Base-by-base conservation (phyloP, 2,888 invertebrate genomes). In the Syrphus vitripennis region DNA sequence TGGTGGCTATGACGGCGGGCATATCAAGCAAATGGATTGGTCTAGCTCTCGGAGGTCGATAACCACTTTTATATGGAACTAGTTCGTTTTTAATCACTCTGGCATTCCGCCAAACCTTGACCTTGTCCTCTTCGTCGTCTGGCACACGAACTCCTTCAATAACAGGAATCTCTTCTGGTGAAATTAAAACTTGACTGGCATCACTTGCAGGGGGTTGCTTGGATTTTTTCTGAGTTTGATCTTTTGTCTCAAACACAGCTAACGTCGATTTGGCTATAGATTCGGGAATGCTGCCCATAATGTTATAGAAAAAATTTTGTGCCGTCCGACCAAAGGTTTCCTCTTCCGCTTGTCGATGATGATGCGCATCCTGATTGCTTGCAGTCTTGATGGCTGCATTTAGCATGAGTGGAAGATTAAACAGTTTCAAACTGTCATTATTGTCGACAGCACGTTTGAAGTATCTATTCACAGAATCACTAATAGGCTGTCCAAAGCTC, bases 31-130 rank as follows among this genome's bases (percentile, higher is more conserved):
- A 55, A 16, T 82, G 77, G 5, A 86, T 82, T 24, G 86, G 86
- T 37, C 86, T 67, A 19, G 82, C 94, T 87, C 94, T 94, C 1
- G 95, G 94, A 63, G 95, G 95, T 83, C 94, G 94, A 88, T 95
- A 95, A 6, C 95, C 95, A 89, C 95, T 94, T 61, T 95, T 95
- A 89, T 96, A 96, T 19, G 96, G 96, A 57, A 96, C 93, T 65
- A 97, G 92, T 91, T 96, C 95, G 72, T 97, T 96, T 90, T 97
- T 97, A 57, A 97, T 96, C 14, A 97, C 97, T 87, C 97, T 94
- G 0, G 97, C 97, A 91, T 97, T 97, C 72, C 97, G 94, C 97
- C 97, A 97, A 0, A 95, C 96, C 90, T 96, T 96, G 40, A 90
- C 92, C 88, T 95, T 95, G 89, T 97, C 97, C 63, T 95, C 95